These are phyloP conservation scores for Rhaphigaster nebulosa DNA, from an alignment of 2,888 invertebrate genomes.

Conservation along the genomic window DNA sequence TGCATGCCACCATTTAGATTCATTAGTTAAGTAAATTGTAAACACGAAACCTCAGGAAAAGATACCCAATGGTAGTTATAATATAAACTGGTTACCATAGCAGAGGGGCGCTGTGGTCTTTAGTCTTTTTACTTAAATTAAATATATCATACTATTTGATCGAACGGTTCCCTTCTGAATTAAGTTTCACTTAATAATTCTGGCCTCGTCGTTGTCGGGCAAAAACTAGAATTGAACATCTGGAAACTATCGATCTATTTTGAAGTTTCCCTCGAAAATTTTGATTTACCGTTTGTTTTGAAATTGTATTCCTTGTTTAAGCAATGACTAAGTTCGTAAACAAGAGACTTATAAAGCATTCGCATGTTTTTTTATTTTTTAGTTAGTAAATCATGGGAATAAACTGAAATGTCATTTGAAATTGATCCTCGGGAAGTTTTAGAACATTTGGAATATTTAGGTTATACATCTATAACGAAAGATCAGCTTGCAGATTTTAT, in stretches of 20 bases:
- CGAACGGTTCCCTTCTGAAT: too few species aligned
- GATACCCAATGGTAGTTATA: too few species aligned
- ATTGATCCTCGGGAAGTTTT: slow-evolving; percentile 80
- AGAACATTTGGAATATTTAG: slow-evolving; percentile 80
- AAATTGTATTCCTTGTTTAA: background rate
- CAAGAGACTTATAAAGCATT: too few species aligned
- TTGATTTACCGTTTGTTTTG: background rate
- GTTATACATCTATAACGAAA: slow-evolving; percentile 81
- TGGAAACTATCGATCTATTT: slow-evolving; percentile 18
- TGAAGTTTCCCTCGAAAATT: slow-evolving; percentile 37
- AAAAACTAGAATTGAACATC: background rate
- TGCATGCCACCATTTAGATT: too few species aligned
- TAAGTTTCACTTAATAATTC: too few species aligned
- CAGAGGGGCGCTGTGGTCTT: too few species aligned
- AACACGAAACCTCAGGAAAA: too few species aligned
- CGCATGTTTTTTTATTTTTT: background rate
- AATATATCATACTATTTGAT: too few species aligned
- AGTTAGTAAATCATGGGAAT: background rate
- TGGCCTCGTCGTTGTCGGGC: too few species aligned
- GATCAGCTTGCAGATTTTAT: slow-evolving; percentile 84
- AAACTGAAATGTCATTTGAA: slow-evolving; percentile 57
- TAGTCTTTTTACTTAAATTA: too few species aligned
- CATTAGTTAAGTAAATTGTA: too few species aligned
- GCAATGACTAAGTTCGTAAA: background rate
- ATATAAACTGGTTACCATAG: too few species aligned